Evolutionary conservation across 2,888 invertebrate species (phyloP).

Genomic region (Cheilosia variabilis): DNA sequence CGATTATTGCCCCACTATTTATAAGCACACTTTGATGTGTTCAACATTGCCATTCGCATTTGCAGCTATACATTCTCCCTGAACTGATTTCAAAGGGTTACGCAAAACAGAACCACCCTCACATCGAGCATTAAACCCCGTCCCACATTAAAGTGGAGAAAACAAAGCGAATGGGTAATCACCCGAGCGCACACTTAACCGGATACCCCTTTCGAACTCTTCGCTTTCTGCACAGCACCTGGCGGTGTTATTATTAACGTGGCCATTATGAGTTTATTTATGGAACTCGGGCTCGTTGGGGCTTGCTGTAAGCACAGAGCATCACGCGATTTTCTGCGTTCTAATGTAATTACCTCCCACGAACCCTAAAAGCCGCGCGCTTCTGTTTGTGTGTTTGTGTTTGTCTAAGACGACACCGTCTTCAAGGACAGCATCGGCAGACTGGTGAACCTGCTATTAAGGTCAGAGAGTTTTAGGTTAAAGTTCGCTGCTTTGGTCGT

Average conservation of each 20-base stretch:
- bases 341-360: constrained; percentile 34
- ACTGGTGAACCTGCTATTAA: constrained; percentile 14
- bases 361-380: neutral
- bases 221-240: neutral
- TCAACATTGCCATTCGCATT: neutral
- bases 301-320: constrained; percentile 15
- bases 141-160: neutral
- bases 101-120: neutral
- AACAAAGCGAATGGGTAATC: constrained; percentile 10
- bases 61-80: neutral
- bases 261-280: constrained; percentile 43
- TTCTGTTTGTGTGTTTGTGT: neutral
- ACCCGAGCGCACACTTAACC: neutral
- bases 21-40: constrained; percentile 14
- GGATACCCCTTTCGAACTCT: neutral
- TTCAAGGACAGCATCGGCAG: neutral
- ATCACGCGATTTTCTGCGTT: constrained; percentile 50
- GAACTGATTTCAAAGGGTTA: constrained; percentile 30
- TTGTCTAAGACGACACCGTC: constrained; percentile 6
- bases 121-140: neutral
- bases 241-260: constrained; percentile 35
- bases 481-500: constrained; percentile 54
- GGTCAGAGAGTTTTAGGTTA: constrained; percentile 52
- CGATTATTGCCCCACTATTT: constrained; percentile 27
- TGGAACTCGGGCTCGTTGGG: neutral